phyloP scores from a whole-genome alignment of 2,888 invertebrate species.

The Calameuta idolon region DNA sequence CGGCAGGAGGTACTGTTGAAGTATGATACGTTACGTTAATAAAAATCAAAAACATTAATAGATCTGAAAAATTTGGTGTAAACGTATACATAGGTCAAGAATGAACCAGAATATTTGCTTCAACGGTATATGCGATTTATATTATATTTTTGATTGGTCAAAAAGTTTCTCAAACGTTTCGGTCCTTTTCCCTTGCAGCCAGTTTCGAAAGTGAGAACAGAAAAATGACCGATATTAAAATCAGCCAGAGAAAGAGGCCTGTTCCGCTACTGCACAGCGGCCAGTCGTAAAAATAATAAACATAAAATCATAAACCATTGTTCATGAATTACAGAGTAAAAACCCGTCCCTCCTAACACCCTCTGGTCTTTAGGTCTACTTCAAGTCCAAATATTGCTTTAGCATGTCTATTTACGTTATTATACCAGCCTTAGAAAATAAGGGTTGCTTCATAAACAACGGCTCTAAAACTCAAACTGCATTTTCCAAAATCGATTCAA shows the following conservation, averaged over 20 bases:
- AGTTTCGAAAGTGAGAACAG: slow-evolving; percentile 7
- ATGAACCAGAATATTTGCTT: not conserved
- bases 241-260: slow-evolving; percentile 1
- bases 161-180: not conserved
- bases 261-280: slow-evolving; percentile 42
- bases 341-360: slow-evolving; percentile 29
- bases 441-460: slow-evolving; percentile 17
- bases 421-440: slow-evolving; percentile 30
- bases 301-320: slow-evolving; percentile 57
- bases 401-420: slow-evolving; percentile 31
- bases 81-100: not conserved
- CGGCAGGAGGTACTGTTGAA: not conserved
- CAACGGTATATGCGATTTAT: not conserved
- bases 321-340: slow-evolving; percentile 43
- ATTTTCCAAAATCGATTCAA: not conserved
- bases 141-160: not conserved
- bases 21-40: not conserved
- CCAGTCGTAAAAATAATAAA: slow-evolving; percentile 57
- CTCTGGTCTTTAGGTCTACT: slow-evolving; percentile 17
- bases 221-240: slow-evolving; percentile 7
- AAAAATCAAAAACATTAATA: too few species aligned
- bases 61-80: not conserved
- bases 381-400: slow-evolving; percentile 21
- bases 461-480: not conserved
- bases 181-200: not conserved